Evolutionary conservation across 2,888 invertebrate species (phyloP), one percentile per base, ranked within the genome.

Genomic region (Noctua comes): DNA sequence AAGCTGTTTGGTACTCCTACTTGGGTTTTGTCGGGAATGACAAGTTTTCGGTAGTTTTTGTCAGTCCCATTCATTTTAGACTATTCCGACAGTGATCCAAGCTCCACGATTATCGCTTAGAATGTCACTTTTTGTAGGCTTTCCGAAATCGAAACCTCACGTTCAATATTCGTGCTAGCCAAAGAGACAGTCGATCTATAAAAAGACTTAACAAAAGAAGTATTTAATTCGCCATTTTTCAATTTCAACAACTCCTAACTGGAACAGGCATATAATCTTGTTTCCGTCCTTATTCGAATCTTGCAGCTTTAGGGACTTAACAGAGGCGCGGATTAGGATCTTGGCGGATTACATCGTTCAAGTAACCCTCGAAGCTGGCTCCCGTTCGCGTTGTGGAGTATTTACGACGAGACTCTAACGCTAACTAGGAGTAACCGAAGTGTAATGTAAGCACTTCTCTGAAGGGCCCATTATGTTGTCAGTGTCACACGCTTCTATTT

Each of bases 321-420:
- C 86, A 72, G 70, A 70, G 48, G 68, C 51, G 79, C 21, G 74
- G 82, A 79, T 84, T 86, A 83, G 73, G 76, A 72, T 79, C 83
- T 72, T n/a, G n/a, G 66, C 57, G 77, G 86, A 79, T 86, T 80
- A 76, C 64, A 79, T 69, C 71, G 65, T 66, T 77, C 66, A 76
- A 88, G 79, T 68, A 70, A 68, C 68, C 21, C 46, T 59, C 48
- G 68, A 76, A 62, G 72, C 31, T 68, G 54, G 54, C 54, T 74
- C 59, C 40, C 46, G 64, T 36, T 64, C 64, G 31, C 64, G 31
- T 69, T 46, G 51, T 40, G 69, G 77, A 84, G 86, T 78, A 81
- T 84, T 86, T 84, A 82, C 65, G 82, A 68, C 51, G 51, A 71
- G 73, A 21, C 51, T 73, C 51, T 74, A 43, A 54, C 71, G 62